Conservation (phyloP, 1,140 invertebrate genomes). For the Drosophila jambulina region DNA sequence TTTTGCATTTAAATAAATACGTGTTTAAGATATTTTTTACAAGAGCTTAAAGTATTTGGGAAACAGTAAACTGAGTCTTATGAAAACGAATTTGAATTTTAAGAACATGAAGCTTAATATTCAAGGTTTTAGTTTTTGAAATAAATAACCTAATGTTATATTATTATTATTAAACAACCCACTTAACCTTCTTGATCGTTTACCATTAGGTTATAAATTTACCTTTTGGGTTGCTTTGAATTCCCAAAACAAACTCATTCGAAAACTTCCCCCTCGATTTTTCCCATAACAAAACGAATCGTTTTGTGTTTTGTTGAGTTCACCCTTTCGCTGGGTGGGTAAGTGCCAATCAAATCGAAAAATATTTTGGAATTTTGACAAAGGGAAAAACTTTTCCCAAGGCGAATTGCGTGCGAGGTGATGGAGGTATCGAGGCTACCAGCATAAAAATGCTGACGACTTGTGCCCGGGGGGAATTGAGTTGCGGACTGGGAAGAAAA, state of each 20-base stretch:
- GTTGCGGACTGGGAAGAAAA: not conserved
- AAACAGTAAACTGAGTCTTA: not conserved
- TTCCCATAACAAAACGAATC: slow-evolving; percentile 61
- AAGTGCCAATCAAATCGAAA: slow-evolving; percentile 76
- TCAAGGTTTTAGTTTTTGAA: not conserved
- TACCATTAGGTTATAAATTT: slow-evolving; percentile 16
- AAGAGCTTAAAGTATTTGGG: not conserved
- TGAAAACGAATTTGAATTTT: not conserved
- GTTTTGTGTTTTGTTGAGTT: slow-evolving; percentile 49
- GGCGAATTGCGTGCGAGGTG: slow-evolving; percentile 71
- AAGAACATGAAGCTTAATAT: not conserved
- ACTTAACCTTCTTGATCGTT: slow-evolving; percentile 1
- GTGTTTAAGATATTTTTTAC: not conserved
- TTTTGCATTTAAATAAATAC: not conserved
- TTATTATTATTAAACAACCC: not conserved
- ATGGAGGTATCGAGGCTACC: slow-evolving; percentile 58
- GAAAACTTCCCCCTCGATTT: slow-evolving; percentile 29
- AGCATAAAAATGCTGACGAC: slow-evolving; percentile 80
- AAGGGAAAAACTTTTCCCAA: slow-evolving; percentile 75
- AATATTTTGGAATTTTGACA: slow-evolving; percentile 69
- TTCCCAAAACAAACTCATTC: slow-evolving; percentile 28
- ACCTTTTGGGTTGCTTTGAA: slow-evolving; percentile 26
- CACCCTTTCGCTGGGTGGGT: slow-evolving; percentile 41
- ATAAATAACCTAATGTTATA: not conserved
- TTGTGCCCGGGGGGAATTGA: slow-evolving; percentile 29